Evolutionary conservation across 1,140 invertebrate genomes (phyloP), one percentile per base, ranked within the genome.

Genomic region (Sinella curviseta): DNA sequence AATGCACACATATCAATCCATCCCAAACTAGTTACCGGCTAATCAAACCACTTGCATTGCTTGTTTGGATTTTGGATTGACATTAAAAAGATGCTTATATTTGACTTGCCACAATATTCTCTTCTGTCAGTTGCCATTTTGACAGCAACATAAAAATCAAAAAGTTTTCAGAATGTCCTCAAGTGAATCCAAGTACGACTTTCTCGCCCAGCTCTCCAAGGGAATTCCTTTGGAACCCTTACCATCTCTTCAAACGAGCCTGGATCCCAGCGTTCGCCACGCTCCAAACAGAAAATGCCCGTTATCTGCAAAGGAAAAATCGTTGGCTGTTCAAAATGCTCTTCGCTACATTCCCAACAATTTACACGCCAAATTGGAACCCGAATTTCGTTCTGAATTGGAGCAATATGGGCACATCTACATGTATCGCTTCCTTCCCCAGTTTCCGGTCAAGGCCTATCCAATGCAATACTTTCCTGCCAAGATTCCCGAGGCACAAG

Each of bases 321-420:
- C 90, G 89, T 81, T 90, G 8, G 91, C 91, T 14, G 70, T 92
- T 28, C 80, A 86, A 35, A 92, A 92, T 87, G 89, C 90, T 8
- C 86, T 92, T 12, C 87, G 92, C 24, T 92, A 92, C 84, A 90
- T 92, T 83, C 91, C 92, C 1, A 77, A 81, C 0, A 24, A 87
- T 28, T 81, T 86, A 34, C 92, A 92, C 81, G 80, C 84, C 17
- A 65, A 84, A 1, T 83, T 92, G 76, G 88, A 87, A 0, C 79
- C 85, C 17, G 92, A 92, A 84, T 92, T 92, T 85, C 87, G 87
- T 1, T 81, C 87, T 20, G 92, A 92, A 85, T 85, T 92, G 26
- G 81, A 86, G 17, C 82, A 85, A 0, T 92, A 88, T 86, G 92
- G 92, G 1, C 92, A 92, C 82, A 92, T 93, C 81, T 93, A 92